phyloP scores from a whole-genome alignment of 2,797 vertebrate genomes.

The Coregonus suidteri region DNA sequence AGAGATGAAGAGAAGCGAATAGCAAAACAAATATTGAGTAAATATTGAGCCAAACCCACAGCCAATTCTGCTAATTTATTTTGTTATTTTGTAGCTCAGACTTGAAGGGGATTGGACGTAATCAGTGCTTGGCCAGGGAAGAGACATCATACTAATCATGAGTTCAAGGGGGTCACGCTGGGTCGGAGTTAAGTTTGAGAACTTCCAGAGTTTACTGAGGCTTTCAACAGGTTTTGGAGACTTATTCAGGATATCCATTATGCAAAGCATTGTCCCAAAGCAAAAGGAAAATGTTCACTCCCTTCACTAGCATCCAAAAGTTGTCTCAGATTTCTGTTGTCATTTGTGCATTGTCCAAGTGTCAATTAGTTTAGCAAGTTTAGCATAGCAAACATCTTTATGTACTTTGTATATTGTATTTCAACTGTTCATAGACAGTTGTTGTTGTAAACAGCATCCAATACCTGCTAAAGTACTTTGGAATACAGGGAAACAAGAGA shows the following conservation, averaged over 20 bases:
- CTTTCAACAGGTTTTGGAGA: constrained; percentile 30
- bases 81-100: constrained; percentile 45
- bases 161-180: constrained; percentile 56
- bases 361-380: background rate
- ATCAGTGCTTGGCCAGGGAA: constrained; percentile 54
- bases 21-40: constrained; percentile 40
- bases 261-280: background rate
- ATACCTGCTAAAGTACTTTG: background rate
- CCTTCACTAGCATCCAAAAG: background rate
- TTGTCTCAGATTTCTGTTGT: background rate
- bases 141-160: constrained; percentile 35
- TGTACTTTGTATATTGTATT: constrained; percentile 9
- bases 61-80: constrained; percentile 53
- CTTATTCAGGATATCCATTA: background rate
- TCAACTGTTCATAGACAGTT: background rate
- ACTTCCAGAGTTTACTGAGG: constrained; percentile 14
- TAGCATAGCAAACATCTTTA: background rate
- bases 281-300: background rate
- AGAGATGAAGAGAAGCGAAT: constrained; percentile 11
- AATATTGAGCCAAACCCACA: constrained; percentile 47
- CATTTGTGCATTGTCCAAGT: background rate
- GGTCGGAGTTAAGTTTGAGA: constrained; percentile 42
- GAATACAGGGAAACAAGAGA: background rate
- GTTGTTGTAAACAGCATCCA: background rate
- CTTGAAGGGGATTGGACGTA: constrained; percentile 50